Base-by-base conservation (phyloP, 1,140 invertebrate species). In the Xylocopa sonorina region DNA sequence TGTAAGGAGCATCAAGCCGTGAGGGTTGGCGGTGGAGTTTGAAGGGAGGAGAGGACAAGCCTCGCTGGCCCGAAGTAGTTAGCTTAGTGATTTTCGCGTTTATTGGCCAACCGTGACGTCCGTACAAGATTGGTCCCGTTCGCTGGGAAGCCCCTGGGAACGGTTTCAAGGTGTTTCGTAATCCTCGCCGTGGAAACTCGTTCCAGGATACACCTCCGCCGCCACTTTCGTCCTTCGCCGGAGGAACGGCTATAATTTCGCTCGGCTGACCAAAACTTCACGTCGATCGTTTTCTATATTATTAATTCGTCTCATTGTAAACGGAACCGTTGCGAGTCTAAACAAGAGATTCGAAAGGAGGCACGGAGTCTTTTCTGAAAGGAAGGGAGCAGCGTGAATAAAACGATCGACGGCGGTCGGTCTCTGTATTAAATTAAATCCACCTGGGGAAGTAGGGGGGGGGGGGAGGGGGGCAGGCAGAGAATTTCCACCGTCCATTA, bases 61-160 rank as follows among this genome's bases (percentile, higher is more conserved):
- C 79, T 72, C 62, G 81, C 63, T 83, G 32, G 83, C 77, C 83
- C 85, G 60, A 85, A 89, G 83, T 89, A 90, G 88, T 91, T 91
- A 86, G 89, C 84, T 88, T 89, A 91, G 90, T 91, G 90, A 90
- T 92, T 91, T 86, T 88, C 81, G 83, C 87, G 89, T 88, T 91
- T 88, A 89, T 90, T 90, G 88, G 88, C 85, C 83, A 77, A 83
- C 86, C 86, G 84, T 89, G 89, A 89, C 88, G 88, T 83, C 83
- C 76, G 78, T 83, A 67, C 87, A 83, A 92, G 90, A 92, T 92
- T 92, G 91, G 88, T 85, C 83, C 86, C 71, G 78, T 84, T 85
- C 80, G 85, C 81, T 84, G 69, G 62, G 83, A 55, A 58, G 82
- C 57, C 84, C 83, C 80, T 85, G 51, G 84, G 88, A 84, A 88